Percentiles rank a stretch among this genome's conserved stretches.
Evolutionary conservation across 2,113 vertebrate genomes (phyloP).

Genomic region (Onychostoma macrolepis): DNA sequence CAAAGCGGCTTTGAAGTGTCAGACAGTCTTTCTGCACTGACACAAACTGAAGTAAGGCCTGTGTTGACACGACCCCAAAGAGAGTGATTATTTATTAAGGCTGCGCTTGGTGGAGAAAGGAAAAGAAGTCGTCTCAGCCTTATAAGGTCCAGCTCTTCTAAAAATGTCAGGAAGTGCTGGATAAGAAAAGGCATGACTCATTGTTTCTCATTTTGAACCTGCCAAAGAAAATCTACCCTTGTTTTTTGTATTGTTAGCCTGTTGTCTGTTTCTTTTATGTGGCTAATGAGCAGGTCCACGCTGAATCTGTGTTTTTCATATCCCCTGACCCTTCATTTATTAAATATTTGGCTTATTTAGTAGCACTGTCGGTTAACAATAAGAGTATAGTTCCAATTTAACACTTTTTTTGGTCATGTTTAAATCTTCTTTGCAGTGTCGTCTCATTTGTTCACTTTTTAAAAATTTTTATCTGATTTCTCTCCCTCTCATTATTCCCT

Average conservation of each 20-base stretch:
- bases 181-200: slow-evolving; percentile 52
- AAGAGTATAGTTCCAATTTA: background rate
- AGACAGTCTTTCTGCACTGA: slow-evolving; percentile 17
- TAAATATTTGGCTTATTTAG: background rate
- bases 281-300: background rate
- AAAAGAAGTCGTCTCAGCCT: slow-evolving; percentile 38
- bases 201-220: slow-evolving; percentile 27
- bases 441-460: background rate
- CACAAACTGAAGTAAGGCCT: slow-evolving; percentile 2
- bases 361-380: background rate
- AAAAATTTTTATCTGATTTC: background rate
- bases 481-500: background rate
- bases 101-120: slow-evolving; percentile 22
- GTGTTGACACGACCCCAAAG: slow-evolving; percentile 32
- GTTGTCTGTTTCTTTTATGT: background rate
- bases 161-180: slow-evolving; percentile 38
- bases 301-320: background rate
- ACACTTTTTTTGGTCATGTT: background rate
- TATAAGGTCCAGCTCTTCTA: slow-evolving; percentile 52
- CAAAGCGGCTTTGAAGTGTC: slow-evolving; percentile 32
- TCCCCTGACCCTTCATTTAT: background rate
- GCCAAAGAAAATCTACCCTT: slow-evolving; percentile 3
- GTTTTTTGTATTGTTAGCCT: slow-evolving; percentile 19
- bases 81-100: slow-evolving; percentile 31
- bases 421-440: background rate